These are phyloP conservation scores for Vombatus ursinus DNA, from an alignment of 2,113 vertebrate species.

Conservation along the genomic window DNA sequence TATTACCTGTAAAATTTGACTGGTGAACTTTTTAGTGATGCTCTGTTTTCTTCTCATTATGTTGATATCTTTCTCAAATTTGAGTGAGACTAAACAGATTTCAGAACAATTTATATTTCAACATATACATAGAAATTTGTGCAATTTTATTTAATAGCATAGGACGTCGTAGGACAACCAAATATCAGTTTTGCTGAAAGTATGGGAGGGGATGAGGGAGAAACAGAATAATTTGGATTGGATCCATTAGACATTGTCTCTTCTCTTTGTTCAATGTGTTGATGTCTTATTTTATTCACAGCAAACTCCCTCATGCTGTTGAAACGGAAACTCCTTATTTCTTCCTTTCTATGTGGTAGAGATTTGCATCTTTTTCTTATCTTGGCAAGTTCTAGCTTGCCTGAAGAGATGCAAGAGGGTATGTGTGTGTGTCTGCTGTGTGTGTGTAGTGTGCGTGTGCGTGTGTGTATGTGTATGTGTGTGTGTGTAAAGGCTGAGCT, in stretches of 20 bases:
- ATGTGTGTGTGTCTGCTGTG: neutral
- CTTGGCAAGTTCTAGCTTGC: neutral
- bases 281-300: neutral
- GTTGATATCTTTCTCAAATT: conserved; percentile 69
- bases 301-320: neutral
- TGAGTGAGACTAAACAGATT: conserved; percentile 76
- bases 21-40: conserved; percentile 45
- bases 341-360: neutral
- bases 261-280: neutral
- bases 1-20: conserved; percentile 27
- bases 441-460: too few relatives aligned
- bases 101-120: conserved; percentile 72
- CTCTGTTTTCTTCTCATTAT: conserved; percentile 68
- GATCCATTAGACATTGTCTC: neutral
- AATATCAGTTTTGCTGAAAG: neutral
- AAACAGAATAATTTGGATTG: neutral
- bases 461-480: too few relatives aligned
- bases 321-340: neutral
- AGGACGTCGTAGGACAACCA: neutral
- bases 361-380: neutral
- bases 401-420: neutral
- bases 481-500: neutral
- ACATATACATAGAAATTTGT: conserved; percentile 21
- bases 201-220: neutral
- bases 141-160: conserved; percentile 22